Evolutionary conservation across 2,113 vertebrate species (phyloP).

Genomic region (Actenoides hombroni): DNA sequence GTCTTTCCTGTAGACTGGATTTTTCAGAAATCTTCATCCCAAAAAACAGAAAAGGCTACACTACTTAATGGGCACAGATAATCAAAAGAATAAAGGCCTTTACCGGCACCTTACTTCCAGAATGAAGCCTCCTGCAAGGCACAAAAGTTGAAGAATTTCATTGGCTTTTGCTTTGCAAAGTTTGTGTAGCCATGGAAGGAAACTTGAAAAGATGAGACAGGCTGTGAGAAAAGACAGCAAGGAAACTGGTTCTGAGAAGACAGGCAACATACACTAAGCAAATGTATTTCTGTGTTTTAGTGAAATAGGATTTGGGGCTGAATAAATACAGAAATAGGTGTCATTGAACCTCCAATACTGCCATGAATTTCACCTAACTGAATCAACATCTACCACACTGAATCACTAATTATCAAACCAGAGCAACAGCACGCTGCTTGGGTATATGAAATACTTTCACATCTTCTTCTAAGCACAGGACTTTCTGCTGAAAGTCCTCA

Average conservation of each 20-base stretch:
- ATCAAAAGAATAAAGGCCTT: not conserved
- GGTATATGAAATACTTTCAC: not conserved
- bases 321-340: not conserved
- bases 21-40: not conserved
- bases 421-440: not conserved
- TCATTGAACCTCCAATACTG: not conserved
- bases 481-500: not conserved
- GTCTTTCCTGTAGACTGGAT: not conserved
- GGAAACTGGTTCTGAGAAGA: not conserved
- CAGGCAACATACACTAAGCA: not conserved
- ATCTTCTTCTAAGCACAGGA: not conserved
- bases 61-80: not conserved
- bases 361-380: not conserved
- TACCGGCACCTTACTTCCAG: not conserved
- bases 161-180: not conserved
- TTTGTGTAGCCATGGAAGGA: not conserved
- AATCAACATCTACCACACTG: not conserved
- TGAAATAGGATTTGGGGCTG: not conserved
- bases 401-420: slow-evolving; percentile 18
- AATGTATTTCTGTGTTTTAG: not conserved
- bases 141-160: not conserved
- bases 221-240: not conserved
- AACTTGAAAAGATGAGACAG: not conserved
- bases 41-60: not conserved
- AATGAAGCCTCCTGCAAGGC: not conserved